phyloP scores from a whole-genome alignment of 2,113 vertebrate species.

The Helogale parvula region DNA sequence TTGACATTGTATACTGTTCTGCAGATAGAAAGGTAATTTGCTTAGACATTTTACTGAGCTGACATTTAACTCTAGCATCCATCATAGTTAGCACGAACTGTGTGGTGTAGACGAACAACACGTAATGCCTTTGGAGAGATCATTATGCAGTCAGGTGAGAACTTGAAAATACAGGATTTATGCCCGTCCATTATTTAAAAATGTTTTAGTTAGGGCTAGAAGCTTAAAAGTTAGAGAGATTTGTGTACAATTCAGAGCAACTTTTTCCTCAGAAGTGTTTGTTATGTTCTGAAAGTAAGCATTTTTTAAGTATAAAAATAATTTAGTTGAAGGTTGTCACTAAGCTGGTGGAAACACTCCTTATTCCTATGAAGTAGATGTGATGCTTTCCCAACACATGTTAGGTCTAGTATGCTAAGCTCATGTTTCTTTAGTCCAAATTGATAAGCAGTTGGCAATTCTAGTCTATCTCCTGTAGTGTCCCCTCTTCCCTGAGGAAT shows the following conservation, averaged over 20 bases:
- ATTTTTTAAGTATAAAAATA: neutral
- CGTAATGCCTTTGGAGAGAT: conserved; percentile 17
- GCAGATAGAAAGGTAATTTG: neutral
- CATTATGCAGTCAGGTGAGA: neutral
- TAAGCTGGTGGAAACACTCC: neutral
- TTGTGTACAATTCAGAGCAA: neutral
- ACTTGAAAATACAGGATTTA: neutral
- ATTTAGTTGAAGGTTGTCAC: neutral
- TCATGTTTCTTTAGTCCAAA: neutral
- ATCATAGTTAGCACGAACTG: neutral
- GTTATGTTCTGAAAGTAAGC: neutral
- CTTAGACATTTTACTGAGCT: conserved; percentile 14
- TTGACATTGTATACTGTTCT: neutral
- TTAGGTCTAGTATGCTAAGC: neutral
- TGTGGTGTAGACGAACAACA: neutral
- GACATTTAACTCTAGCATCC: neutral
- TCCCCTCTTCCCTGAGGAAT: neutral
- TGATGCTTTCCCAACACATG: neutral
- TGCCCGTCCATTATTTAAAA: neutral
- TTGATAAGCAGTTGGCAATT: neutral
- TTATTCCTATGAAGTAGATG: neutral
- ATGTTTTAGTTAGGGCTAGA: conserved; percentile 6
- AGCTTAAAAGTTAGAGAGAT: conserved; percentile 1
- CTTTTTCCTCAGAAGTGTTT: neutral
- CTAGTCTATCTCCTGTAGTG: neutral